These are phyloP conservation scores for Scyliorhinus canicula DNA, from an alignment of 2,797 vertebrate species.

Conservation along the genomic window DNA sequence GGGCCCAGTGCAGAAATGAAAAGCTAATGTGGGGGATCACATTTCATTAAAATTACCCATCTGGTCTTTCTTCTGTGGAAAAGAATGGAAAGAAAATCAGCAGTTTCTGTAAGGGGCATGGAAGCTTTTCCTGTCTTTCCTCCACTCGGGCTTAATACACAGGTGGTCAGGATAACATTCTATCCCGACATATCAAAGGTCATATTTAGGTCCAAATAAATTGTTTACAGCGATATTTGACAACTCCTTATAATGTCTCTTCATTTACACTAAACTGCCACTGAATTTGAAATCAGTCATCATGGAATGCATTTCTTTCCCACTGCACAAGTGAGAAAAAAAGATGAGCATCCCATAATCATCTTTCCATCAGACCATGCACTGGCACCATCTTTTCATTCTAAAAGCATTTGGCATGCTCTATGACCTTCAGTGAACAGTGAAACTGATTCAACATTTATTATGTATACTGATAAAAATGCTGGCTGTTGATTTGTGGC, in stretches of 20 bases:
- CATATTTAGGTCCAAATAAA: not conserved
- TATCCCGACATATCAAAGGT: not conserved
- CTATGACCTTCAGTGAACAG: not conserved
- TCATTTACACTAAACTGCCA: not conserved
- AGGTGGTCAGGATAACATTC: not conserved
- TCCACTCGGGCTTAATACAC: not conserved
- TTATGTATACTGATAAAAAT: not conserved
- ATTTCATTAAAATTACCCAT: not conserved
- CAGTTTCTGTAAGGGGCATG: not conserved
- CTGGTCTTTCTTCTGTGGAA: not conserved
- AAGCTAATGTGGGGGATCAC: not conserved
- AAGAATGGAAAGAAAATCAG: not conserved
- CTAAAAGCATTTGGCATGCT: not conserved
- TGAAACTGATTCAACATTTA: constrained; percentile 3
- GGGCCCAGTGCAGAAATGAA: not conserved
- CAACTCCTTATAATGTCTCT: not conserved
- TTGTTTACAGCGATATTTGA: constrained; percentile 17
- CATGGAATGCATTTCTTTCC: not conserved
- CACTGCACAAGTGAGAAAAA: not conserved
- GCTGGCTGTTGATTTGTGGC: not conserved
- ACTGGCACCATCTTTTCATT: not conserved
- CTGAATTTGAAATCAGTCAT: not conserved
- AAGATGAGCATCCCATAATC: not conserved
- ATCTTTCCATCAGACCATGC: not conserved
- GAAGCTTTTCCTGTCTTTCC: not conserved